Evolutionary conservation across 2,888 invertebrate genomes (phyloP).

Genomic region (Heliconius ismenius): DNA sequence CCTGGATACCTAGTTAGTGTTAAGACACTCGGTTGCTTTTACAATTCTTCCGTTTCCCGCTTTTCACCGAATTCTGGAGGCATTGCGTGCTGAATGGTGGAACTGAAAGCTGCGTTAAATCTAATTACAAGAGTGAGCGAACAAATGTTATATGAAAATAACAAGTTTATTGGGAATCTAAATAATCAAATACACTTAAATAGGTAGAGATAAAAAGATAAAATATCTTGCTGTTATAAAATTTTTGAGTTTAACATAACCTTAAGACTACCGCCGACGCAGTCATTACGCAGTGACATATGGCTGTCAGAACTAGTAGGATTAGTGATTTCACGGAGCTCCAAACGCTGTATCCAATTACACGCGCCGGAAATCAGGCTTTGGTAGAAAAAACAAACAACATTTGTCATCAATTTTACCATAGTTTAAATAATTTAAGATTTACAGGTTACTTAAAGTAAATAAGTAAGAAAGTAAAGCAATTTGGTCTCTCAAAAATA

Average conservation of each 20-base stretch:
- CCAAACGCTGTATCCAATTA: slow-evolving; percentile 76
- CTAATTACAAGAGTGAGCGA: too few relatives aligned
- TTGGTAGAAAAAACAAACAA: slow-evolving; percentile 69
- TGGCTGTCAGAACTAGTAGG: slow-evolving; percentile 81
- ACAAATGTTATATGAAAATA: too few relatives aligned
- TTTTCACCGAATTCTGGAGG: too few relatives aligned
- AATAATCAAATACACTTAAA: not conserved
- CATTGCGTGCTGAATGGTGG: too few relatives aligned
- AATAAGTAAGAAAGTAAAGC: too few relatives aligned
- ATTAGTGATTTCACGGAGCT: slow-evolving; percentile 80
- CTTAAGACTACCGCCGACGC: slow-evolving; percentile 53
- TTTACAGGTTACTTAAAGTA: not conserved
- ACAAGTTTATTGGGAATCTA: too few relatives aligned
- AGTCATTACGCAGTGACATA: slow-evolving; percentile 78
- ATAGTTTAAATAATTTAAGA: slow-evolving; percentile 10
- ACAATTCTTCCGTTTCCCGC: too few relatives aligned
- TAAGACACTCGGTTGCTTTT: too few relatives aligned
- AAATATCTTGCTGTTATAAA: not conserved
- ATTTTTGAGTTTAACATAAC: slow-evolving; percentile 20
- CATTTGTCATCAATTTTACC: slow-evolving; percentile 46
- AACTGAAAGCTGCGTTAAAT: too few relatives aligned
- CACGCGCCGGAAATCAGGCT: slow-evolving; percentile 68
- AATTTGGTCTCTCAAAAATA: not conserved
- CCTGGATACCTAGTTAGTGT: too few relatives aligned
- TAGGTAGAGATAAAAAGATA: not conserved